Percentiles rank a stretch among this genome's conserved stretches.
Conservation (phyloP, 2,113 vertebrate species). For the Periophthalmus modestus region DNA sequence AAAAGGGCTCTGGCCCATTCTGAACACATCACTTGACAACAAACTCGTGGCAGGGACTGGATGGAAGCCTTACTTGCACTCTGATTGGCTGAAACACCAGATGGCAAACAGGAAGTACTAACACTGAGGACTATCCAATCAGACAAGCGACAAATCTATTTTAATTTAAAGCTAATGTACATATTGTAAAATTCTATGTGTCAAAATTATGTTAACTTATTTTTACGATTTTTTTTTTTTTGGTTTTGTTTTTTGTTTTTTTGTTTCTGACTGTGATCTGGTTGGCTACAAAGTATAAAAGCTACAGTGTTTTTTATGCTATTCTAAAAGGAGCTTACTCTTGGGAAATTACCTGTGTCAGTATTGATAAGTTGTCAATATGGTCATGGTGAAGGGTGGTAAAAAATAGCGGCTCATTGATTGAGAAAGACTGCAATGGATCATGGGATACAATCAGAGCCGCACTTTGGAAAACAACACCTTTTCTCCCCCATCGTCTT, state of each 20-base stretch:
- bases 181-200: slow-evolving; percentile 83
- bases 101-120: slow-evolving; percentile 40
- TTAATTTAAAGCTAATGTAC: slow-evolving; percentile 82
- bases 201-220: slow-evolving; percentile 84
- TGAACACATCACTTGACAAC: slow-evolving; percentile 47
- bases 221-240: slow-evolving; percentile 70
- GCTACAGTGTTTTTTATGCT: slow-evolving; percentile 63
- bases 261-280: slow-evolving; percentile 66
- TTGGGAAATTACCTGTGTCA: slow-evolving; percentile 38
- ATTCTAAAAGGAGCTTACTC: slow-evolving; percentile 42
- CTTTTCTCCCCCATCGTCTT: slow-evolving; percentile 34
- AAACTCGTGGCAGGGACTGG: slow-evolving; percentile 64
- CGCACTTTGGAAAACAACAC: slow-evolving; percentile 33
- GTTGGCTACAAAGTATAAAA: slow-evolving; percentile 59
- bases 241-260: slow-evolving; percentile 54
- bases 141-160: slow-evolving; percentile 80
- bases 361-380: slow-evolving; percentile 47
- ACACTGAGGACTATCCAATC: slow-evolving; percentile 66
- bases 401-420: slow-evolving; percentile 30
- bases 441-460: slow-evolving; percentile 34
- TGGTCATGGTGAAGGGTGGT: slow-evolving; percentile 43
- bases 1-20: slow-evolving; percentile 62
- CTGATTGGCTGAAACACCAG: slow-evolving; percentile 65
- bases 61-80: slow-evolving; percentile 74
- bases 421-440: slow-evolving; percentile 47